Evolutionary conservation across 2,888 invertebrate species (phyloP), one percentile per base, ranked within the genome.

Genomic region (Boloria selene): DNA sequence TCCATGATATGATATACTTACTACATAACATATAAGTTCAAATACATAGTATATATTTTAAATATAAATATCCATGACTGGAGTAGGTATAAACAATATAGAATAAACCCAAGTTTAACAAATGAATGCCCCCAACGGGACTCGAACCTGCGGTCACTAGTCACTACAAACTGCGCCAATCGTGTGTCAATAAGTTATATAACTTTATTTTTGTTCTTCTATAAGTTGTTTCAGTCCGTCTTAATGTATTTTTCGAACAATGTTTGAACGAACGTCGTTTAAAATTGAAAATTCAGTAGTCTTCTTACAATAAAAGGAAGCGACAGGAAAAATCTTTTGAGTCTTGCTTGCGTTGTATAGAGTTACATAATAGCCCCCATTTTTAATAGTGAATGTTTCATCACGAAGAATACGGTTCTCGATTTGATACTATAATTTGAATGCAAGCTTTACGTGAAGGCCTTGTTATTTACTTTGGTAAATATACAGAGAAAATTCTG

Each of bases 301-400:
- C 64, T 63, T n/a, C 56, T 64, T 52, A 64, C 64, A 64, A 64
- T 58, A 64, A 64, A 58, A 64, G 51, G 58, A 58, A 58, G 58
- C 56, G 58, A 58, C 58, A 64, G 64, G 55, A 52, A 64, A 58
- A 64, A 64, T 64, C 64, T 64, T 64, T 64, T 58, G 51, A 64
- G 45, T 51, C 56, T 52, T 58, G 51, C 58, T 64, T 50, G 52
- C 58, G 64, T 58, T 64, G 64, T 64, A 56, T 58, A 58, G 64
- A 51, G 64, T 64, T 58, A 58, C 45, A 64, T 64, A 64, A 64
- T 58, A 16, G 64, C 51, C 56, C 44, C 58, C 56, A 64, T 64
- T 64, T 58, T 63, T 51, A 52, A 64, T 52, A 58, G 58, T 58
- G 58, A 64, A 64, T 45, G 58, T 64, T 51, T 51, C 64, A 58